Percentiles rank a stretch among this genome's conserved stretches.
Conservation (phyloP, 1,140 invertebrate species). For the Chelonus insularis region DNA sequence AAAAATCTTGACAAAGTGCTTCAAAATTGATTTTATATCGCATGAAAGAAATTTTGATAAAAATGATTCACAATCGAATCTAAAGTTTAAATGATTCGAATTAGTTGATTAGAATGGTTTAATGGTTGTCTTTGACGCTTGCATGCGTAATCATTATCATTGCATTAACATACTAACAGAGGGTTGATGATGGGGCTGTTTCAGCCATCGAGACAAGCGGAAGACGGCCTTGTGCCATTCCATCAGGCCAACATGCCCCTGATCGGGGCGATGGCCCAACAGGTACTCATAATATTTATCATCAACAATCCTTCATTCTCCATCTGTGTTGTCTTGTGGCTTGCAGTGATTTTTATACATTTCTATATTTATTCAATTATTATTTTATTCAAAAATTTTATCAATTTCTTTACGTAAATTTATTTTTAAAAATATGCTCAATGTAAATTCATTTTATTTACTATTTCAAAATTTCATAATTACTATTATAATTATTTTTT, state of each 20-base stretch:
- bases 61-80: no score
- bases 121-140: constrained; percentile 36
- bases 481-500: neutral
- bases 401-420: no score
- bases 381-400: neutral
- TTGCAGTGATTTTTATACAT: constrained; percentile 19
- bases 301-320: constrained; percentile 37
- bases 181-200: constrained; percentile 52
- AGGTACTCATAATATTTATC: constrained; percentile 49
- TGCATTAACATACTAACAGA: constrained; percentile 49
- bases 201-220: constrained; percentile 62
- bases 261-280: constrained; percentile 56
- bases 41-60: neutral
- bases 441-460: constrained; percentile 8
- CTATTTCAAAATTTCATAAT: neutral
- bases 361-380: neutral
- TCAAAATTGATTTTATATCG: neutral
- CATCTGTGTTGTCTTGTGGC: constrained; percentile 47
- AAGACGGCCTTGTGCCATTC: constrained; percentile 65
- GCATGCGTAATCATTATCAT: constrained; percentile 41
- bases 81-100: no score
- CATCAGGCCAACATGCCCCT: constrained; percentile 62
- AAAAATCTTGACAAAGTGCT: no score
- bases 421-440: no score
- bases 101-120: constrained; percentile 10